Conservation (phyloP, 2,113 vertebrate species). For the Salvator merianae region DNA sequence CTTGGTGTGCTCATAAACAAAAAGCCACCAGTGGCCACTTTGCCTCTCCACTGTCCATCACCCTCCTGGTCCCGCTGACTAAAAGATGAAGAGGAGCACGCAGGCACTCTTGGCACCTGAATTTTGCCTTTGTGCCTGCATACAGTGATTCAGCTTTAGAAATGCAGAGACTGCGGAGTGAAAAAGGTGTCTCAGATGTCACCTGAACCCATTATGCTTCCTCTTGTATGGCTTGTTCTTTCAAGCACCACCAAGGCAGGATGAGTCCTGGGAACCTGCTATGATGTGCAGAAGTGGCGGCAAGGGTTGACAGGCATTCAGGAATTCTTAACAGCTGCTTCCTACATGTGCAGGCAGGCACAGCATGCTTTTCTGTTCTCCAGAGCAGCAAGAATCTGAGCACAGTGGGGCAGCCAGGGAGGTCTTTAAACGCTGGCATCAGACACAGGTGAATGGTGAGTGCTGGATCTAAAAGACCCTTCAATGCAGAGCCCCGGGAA, state of each 20-base stretch:
- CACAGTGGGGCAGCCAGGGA: constrained; percentile 2
- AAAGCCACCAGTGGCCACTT: too few relatives aligned
- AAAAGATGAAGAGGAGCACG: too few relatives aligned
- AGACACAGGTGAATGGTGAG: rapidly evolving
- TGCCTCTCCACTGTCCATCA: too few relatives aligned
- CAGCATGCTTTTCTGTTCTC: constrained; percentile 1
- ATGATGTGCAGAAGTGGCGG: background rate
- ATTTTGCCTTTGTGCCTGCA: too few relatives aligned
- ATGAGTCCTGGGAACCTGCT: background rate
- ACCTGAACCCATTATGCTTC: constrained; percentile 9
- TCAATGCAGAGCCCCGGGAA: background rate
- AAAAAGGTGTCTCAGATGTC: constrained; percentile 15
- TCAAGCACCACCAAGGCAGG: background rate
- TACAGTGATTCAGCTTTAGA: too few relatives aligned
- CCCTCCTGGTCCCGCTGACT: too few relatives aligned
- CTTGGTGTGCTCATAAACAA: too few relatives aligned
- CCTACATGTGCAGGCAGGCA: background rate
- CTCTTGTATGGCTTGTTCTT: background rate
- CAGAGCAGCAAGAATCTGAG: constrained; percentile 26
- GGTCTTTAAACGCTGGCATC: constrained; percentile 25
- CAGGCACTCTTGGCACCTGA: too few relatives aligned
- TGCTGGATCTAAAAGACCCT: background rate
- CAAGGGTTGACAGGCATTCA: background rate
- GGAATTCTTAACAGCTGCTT: background rate
- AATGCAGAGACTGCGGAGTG: background rate